Percentiles rank a stretch among this genome's conserved stretches.
These are phyloP conservation scores for Calcarius lapponicus DNA, from an alignment of 2,797 vertebrate species.

Conservation along the genomic window DNA sequence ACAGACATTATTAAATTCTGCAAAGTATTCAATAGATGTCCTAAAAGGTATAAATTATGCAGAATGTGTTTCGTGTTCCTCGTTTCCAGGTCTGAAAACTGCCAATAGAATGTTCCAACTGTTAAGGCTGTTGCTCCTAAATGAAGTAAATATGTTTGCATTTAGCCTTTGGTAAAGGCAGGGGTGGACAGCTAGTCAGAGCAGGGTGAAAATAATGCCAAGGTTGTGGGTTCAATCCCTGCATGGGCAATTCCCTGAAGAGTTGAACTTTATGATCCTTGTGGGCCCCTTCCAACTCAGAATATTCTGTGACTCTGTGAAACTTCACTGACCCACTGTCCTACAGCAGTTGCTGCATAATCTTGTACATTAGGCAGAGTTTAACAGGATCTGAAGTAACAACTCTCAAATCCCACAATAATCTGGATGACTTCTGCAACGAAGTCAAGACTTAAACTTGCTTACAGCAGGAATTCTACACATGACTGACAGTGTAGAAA, in stretches of 20 bases:
- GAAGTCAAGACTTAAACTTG: neutral
- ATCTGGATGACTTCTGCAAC: neutral
- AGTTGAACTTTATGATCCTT: neutral
- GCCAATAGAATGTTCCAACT: neutral
- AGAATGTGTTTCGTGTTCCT: neutral
- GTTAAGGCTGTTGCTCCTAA: neutral
- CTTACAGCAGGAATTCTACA: neutral
- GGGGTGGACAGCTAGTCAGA: neutral
- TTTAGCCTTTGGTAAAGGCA: neutral
- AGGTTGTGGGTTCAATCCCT: neutral
- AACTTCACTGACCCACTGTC: neutral
- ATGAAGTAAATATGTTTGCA: neutral
- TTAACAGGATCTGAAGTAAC: neutral
- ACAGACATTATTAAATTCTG: neutral
- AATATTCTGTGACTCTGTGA: neutral
- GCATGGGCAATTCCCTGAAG: neutral
- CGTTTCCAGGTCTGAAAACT: neutral
- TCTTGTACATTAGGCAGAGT: neutral
- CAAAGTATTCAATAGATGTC: neutral
- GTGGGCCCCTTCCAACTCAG: neutral
- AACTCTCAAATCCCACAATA: neutral
- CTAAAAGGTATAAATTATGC: neutral
- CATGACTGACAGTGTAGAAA: neutral
- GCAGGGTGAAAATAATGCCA: neutral
- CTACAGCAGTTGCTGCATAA: neutral